phyloP scores from a whole-genome alignment of 2,888 invertebrate genomes.

The Parelbella ahira region DNA sequence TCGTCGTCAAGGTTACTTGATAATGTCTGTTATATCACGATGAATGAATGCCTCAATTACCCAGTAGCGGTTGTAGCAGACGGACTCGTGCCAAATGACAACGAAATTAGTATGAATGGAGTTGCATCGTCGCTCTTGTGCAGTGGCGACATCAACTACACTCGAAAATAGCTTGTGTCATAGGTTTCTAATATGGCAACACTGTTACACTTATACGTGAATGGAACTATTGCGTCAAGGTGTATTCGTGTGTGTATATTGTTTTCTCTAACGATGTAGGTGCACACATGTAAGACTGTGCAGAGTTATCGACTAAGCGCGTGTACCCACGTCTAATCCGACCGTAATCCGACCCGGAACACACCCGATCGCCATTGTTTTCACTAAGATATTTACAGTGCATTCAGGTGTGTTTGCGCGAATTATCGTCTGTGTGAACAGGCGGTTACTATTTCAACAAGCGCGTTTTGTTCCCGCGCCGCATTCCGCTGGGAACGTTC shows the following conservation, averaged over 20 bases:
- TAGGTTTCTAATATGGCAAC: too few relatives aligned
- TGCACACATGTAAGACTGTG: constrained; percentile 35
- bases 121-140: too few relatives aligned
- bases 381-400: constrained; percentile 58
- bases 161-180: too few relatives aligned
- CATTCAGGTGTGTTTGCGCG: constrained; percentile 59
- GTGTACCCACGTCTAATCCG: constrained; percentile 58
- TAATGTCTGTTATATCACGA: too few relatives aligned
- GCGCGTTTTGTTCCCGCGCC: constrained; percentile 49
- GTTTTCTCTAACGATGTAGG: constrained; percentile 26
- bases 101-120: too few relatives aligned
- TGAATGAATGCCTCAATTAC: too few relatives aligned
- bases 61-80: too few relatives aligned
- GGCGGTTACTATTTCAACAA: constrained; percentile 54
- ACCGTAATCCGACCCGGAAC: constrained; percentile 71
- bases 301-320: constrained; percentile 40
- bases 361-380: constrained; percentile 68
- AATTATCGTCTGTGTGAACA: constrained; percentile 57
- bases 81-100: too few relatives aligned
- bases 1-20: too few relatives aligned
- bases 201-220: too few relatives aligned
- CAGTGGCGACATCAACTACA: too few relatives aligned
- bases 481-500: constrained; percentile 42
- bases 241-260: constrained; percentile 38
- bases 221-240: constrained; percentile 2